Base-by-base conservation (phyloP, 2,797 vertebrate genomes). In the Anas capensis region DNA sequence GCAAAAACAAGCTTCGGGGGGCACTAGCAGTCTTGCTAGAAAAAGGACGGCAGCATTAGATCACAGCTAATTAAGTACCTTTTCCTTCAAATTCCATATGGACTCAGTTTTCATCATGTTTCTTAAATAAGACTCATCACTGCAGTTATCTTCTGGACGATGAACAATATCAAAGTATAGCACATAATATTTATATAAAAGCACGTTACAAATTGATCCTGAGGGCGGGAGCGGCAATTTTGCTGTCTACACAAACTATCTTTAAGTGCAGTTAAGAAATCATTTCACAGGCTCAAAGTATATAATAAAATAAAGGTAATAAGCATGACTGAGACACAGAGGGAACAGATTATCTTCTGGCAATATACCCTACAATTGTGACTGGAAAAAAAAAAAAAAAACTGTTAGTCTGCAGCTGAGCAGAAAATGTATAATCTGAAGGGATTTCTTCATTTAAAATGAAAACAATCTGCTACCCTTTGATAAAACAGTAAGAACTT, bases 281-380 rank as follows among this genome's bases (percentile, higher is more conserved):
- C 64, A 92, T 96, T 94, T 95, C 75, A 93, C 54, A 92, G 66
- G 58, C 91, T 95, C 72, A 34, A 87, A 90, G 82, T 86, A 95
- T 72, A 78, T 92, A 93, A 97, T 95, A 95, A 95, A 93, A 95
- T 94, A 81, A 96, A 94, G 82, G 84, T 93, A 96, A 97, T 95
- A 96, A 90, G 91, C 90, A 91, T 90, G 92, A 93, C 87, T 75
- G 90, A 93, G 89, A 92, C 81, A 96, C 84, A 95, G 80, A 96
- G 77, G 82, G 93, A 96, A 96, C 62, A 95, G 96, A 97, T 95
- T 94, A 92, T 90, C 82, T 93, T 92, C 88, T 95, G 89, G 92
- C 92, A 92, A 86, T 88, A 92, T 54, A 88, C 69, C n/a, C 80
- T 69, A 81, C 61, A 86, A 64, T 46, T 95, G 92, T 90, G 87